Evolutionary conservation across 2,797 vertebrate genomes (phyloP).

Genomic region (Pagetopsis macropterus): DNA sequence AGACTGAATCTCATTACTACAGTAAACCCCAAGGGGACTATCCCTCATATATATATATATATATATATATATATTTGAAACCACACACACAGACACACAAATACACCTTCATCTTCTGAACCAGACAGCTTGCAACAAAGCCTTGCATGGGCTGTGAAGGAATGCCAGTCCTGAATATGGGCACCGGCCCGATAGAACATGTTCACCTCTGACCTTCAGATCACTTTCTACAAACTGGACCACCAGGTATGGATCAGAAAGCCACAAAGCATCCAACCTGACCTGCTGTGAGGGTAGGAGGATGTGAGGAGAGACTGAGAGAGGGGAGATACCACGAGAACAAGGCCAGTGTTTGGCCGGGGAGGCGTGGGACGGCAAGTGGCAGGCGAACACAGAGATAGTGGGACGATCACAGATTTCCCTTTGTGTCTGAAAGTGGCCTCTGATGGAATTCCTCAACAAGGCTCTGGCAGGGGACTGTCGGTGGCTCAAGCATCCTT

Average conservation of each 20-base stretch:
- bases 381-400: constrained; percentile 71
- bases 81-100: constrained; percentile 15
- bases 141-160: constrained; percentile 35
- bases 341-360: constrained; percentile 65
- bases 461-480: constrained; percentile 31
- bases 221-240: constrained; percentile 16
- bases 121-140: constrained; percentile 44
- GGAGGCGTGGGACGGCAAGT: constrained; percentile 70
- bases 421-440: constrained; percentile 67
- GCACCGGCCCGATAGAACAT: constrained; percentile 24
- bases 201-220: constrained; percentile 46
- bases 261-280: constrained; percentile 45
- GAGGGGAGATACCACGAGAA: constrained; percentile 49
- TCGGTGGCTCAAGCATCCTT: constrained; percentile 33
- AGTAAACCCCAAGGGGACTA: constrained; percentile 44
- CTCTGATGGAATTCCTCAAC: constrained; percentile 65
- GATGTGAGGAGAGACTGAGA: constrained; percentile 39
- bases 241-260: constrained; percentile 47
- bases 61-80: constrained; percentile 65
- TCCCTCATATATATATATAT: constrained; percentile 61
- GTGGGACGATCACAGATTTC: constrained; percentile 76
- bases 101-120: neutral
- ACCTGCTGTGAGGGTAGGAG: constrained; percentile 54
- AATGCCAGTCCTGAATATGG: constrained; percentile 42
- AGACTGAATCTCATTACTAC: constrained; percentile 67